These are phyloP conservation scores for Podarcis siculus DNA, from an alignment of 2,797 vertebrate species.

Conservation along the genomic window DNA sequence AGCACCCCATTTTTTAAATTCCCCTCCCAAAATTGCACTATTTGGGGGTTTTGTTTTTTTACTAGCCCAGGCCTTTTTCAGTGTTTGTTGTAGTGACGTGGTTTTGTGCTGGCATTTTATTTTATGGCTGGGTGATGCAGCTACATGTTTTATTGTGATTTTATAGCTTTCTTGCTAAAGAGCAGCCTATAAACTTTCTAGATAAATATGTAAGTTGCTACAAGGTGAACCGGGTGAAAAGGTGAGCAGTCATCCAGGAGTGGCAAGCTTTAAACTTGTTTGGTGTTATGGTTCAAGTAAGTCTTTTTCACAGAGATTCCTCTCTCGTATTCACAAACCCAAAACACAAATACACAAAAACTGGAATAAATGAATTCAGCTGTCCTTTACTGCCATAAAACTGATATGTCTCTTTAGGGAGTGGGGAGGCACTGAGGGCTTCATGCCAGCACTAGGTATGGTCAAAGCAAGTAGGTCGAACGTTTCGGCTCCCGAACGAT, in stretches of 20 bases:
- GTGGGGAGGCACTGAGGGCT: too few species aligned
- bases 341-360: background rate
- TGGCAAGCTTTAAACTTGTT: background rate
- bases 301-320: background rate
- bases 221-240: background rate
- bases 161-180: too few species aligned
- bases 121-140: background rate
- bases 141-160: too few species aligned
- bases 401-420: too few species aligned
- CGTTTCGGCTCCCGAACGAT: too few species aligned
- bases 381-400: too few species aligned
- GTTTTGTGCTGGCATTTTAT: background rate
- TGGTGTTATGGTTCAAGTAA: background rate
- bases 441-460: too few species aligned
- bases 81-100: background rate
- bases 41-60: too few species aligned
- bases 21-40: too few species aligned
- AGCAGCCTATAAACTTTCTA: background rate
- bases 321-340: background rate
- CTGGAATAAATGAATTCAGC: background rate
- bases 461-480: too few species aligned
- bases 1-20: background rate
- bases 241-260: background rate
- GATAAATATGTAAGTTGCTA: background rate
- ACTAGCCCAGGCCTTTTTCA: too few species aligned